Base-by-base conservation (phyloP, 2,113 vertebrate genomes). In the Dicerorhinus sumatrensis region DNA sequence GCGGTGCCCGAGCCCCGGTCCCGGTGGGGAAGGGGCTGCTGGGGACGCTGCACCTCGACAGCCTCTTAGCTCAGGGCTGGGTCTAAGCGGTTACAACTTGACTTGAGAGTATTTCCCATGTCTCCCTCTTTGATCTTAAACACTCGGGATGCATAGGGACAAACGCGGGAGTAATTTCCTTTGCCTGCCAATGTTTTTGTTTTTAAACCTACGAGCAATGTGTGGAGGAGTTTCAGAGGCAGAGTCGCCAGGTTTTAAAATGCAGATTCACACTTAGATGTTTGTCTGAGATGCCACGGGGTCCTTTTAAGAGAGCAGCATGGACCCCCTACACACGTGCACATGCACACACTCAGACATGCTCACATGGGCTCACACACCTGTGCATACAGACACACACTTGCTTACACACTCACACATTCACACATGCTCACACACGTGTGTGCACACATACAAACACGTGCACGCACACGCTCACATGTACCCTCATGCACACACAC, bases 381-480 rank as follows among this genome's bases (percentile, higher is more conserved):
- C 51, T 54, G 51, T 14, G 18, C 3, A 0, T 13, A 7, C 48
- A 6, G 0, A 11, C 31, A 1, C 12, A 5, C 8, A 7, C 3
- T 9, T 27, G 16, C 13, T 3, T 23, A 13, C 17, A 23, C 79
- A 62, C 5, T 8, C 42, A n/a, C 12, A 2, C 10, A 20, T 14
- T 17, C 65, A 39, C 33, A 29, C 17, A 5, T 36, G 31, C 29
- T 10, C 65, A 72, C 31, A 11, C 36, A 21, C 4, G 7, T 20
- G 58, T 60, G 58, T 8, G 11, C 76, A 21, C 17, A 46, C 62
- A 9, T 6, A 5, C 20, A 42, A 6, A 25, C 14, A 29, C 33
- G 6, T 14, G 33, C 54, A 58, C n/a, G 27, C 60, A 33, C 18
- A 33, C 12, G 21, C 1, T 23, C 54, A 25, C 13, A 48, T 5